Conservation (phyloP, 2,888 invertebrate genomes). For the Mantis religiosa region DNA sequence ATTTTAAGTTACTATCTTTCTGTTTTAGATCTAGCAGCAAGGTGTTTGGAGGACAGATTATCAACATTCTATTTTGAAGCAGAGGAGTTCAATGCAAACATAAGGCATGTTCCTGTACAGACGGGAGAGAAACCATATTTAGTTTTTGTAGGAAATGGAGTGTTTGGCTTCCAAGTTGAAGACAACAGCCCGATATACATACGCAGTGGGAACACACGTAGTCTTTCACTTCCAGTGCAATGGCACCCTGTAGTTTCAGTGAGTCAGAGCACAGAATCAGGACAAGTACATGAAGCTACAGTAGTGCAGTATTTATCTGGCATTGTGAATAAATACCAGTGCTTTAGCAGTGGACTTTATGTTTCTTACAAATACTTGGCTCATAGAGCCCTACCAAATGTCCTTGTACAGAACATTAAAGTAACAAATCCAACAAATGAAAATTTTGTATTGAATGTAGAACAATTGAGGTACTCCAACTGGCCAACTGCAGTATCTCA, state of each 20-base stretch:
- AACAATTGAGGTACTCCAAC: constrained; percentile 56
- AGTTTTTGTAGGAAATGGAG: constrained; percentile 73
- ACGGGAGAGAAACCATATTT: constrained; percentile 58
- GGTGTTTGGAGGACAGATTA: constrained; percentile 64
- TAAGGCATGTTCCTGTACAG: constrained; percentile 55
- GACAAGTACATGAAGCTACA: constrained; percentile 60
- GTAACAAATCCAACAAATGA: constrained; percentile 67
- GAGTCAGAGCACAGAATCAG: neutral
- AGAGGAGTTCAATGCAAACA: constrained; percentile 63
- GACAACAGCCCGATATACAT: constrained; percentile 63
- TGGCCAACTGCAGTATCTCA: constrained; percentile 58
- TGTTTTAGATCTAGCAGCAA: constrained; percentile 49
- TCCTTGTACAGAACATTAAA: constrained; percentile 77
- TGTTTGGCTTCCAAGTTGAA: constrained; percentile 61
- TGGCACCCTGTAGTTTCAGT: constrained; percentile 62
- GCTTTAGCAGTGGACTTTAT: constrained; percentile 59
- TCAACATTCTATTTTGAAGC: constrained; percentile 57
- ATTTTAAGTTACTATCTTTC: neutral
- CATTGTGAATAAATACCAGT: constrained; percentile 56
- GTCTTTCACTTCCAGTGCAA: constrained; percentile 59
- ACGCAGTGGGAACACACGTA: constrained; percentile 54
- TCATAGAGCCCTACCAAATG: constrained; percentile 70
- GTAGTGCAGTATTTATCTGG: constrained; percentile 54
- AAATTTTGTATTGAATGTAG: constrained; percentile 56
- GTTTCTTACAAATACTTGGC: constrained; percentile 70